Evolutionary conservation across 2,888 invertebrate genomes (phyloP).

Genomic region (Aleiodes leptofemur): DNA sequence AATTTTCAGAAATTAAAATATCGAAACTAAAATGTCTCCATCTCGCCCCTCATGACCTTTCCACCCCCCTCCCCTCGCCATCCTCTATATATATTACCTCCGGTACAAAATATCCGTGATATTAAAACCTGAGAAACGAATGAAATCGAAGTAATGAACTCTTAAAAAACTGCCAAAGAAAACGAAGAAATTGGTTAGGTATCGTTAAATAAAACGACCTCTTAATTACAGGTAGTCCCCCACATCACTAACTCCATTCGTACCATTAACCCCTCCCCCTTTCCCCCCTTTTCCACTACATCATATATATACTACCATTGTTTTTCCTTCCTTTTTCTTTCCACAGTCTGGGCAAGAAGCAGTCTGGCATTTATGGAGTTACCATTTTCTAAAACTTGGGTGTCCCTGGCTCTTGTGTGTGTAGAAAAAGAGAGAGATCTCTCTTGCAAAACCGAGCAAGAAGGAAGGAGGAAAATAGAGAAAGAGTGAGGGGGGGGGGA

Average conservation of each 20-base stretch:
- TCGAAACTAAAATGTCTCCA: too few species aligned
- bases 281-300: constrained; percentile 33
- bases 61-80: too few species aligned
- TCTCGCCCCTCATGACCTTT: background rate
- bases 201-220: constrained; percentile 55
- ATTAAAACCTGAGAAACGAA: background rate
- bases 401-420: constrained; percentile 63
- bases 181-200: constrained; percentile 17
- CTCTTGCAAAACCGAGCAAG: constrained; percentile 74
- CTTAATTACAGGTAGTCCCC: constrained; percentile 56
- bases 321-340: constrained; percentile 44
- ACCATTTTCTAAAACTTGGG: constrained; percentile 75
- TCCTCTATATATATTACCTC: too few species aligned
- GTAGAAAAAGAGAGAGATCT: background rate
- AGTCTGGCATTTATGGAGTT: constrained; percentile 74
- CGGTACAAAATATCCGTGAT: too few species aligned
- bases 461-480: constrained; percentile 77
- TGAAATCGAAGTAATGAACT: constrained; percentile 21
- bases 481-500: constrained; percentile 18
- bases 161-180: constrained; percentile 19
- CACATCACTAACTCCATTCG: constrained; percentile 36
- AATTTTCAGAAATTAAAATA: too few species aligned
- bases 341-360: constrained; percentile 58
- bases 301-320: constrained; percentile 33
- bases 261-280: constrained; percentile 16